A percentile compares a stretch with the other conserved stretches of the same genome.
Conservation (phyloP, 23 tunicate species). For the Oikopleura vanhoeffeni region DNA sequence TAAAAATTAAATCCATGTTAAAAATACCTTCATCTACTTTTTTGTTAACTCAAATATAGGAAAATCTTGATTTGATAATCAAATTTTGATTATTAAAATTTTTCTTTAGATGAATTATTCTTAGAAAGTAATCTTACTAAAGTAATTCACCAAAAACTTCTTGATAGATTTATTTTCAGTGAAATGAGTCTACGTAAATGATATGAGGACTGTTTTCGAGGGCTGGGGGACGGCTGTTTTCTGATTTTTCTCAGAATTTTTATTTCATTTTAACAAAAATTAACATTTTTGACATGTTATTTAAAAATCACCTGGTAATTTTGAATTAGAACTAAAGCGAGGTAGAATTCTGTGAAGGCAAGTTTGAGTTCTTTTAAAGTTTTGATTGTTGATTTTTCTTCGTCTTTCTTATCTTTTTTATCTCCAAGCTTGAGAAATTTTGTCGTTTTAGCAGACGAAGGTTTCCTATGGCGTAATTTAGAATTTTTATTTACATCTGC, state of each 20-base stretch:
- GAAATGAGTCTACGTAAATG: not conserved
- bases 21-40: too few species aligned
- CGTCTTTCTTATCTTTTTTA: not conserved
- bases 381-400: conserved; percentile 44
- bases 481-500: not conserved
- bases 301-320: conserved; percentile 58
- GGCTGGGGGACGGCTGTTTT: not conserved
- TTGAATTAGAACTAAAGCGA: conserved; percentile 57
- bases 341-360: conserved; percentile 72
- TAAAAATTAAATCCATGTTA: too few species aligned
- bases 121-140: too few species aligned
- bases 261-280: not conserved
- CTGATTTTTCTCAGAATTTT: not conserved
- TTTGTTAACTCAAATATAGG: too few species aligned
- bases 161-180: too few species aligned
- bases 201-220: not conserved
- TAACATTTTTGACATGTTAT: not conserved
- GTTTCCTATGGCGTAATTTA: not conserved
- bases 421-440: not conserved
- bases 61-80: too few species aligned
- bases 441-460: not conserved
- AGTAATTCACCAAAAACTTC: too few species aligned
- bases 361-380: conserved; percentile 63
- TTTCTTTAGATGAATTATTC: too few species aligned
- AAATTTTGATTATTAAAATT: too few species aligned